A percentile compares a stretch with the other conserved stretches of the same genome.
phyloP scores from a whole-genome alignment of 37 sponge, comb jelly and placozoan genomes.

The Mnemiopsis leidyi region DNA sequence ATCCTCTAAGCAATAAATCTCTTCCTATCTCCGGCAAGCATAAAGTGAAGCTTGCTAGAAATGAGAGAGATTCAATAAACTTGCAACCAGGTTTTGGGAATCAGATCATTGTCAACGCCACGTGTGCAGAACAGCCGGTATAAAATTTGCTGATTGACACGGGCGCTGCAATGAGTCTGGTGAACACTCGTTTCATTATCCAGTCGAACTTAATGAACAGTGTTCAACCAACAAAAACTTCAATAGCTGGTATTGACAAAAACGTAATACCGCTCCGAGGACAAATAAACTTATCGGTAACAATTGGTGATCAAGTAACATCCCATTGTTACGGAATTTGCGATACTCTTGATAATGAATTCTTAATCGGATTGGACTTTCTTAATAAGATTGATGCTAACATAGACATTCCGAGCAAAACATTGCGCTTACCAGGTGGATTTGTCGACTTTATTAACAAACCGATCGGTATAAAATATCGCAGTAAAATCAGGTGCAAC shows the following conservation, averaged over 20 bases:
- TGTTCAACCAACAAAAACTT: not conserved
- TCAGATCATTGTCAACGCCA: not conserved
- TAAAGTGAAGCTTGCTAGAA: not conserved
- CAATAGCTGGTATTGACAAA: not conserved
- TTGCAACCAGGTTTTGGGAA: not conserved
- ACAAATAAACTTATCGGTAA: not conserved
- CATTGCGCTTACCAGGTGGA: not conserved
- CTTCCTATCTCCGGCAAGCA: not conserved
- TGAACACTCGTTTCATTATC: conserved; percentile 5
- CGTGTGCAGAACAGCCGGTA: not conserved
- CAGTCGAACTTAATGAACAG: not conserved
- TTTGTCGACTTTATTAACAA: not conserved
- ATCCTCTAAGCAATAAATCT: not conserved
- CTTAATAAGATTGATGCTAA: not conserved
- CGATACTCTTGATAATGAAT: conserved; percentile 23
- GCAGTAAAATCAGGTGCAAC: not conserved
- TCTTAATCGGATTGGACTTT: not conserved
- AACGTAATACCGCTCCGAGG: not conserved
- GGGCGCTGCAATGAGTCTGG: conserved; percentile 9
- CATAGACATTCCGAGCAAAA: not conserved
- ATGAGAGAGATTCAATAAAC: not conserved
- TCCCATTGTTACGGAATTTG: not conserved
- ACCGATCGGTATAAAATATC: not conserved
- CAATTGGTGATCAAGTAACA: not conserved
- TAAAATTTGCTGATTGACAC: conserved; percentile 39